Evolutionary conservation across 2,113 vertebrate genomes (phyloP).

Genomic region (Petroica traversi): DNA sequence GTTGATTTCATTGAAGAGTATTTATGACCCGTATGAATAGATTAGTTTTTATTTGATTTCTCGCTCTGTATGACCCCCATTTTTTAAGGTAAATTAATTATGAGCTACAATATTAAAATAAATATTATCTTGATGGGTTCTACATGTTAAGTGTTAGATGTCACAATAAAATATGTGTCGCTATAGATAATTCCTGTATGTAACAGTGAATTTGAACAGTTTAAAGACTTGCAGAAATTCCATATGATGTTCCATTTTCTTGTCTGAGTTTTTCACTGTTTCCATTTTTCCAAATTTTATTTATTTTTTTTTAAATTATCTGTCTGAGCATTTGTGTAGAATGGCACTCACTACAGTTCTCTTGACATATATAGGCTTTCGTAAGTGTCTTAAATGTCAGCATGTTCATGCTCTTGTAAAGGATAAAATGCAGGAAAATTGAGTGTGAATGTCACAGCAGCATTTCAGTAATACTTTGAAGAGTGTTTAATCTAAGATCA

Average conservation of each 20-base stretch:
- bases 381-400: background rate
- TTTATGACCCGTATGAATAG: background rate
- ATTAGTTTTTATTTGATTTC: background rate
- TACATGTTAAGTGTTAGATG: background rate
- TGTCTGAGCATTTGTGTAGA: background rate
- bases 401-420: background rate
- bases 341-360: background rate
- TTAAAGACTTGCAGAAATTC: background rate
- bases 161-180: background rate
- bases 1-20: background rate
- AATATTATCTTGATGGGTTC: background rate
- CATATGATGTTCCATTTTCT: background rate
- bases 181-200: background rate
- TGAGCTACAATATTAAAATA: background rate
- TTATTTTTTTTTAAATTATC: background rate
- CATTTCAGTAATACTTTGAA: background rate
- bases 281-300: background rate
- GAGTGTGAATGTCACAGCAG: background rate
- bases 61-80: background rate
- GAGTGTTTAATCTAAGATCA: background rate
- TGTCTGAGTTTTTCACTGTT: background rate
- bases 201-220: background rate
- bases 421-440: background rate
- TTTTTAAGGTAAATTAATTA: background rate
- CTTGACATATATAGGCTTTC: background rate